phyloP scores from a whole-genome alignment of 2,113 vertebrate genomes.

The Xiphias gladius region DNA sequence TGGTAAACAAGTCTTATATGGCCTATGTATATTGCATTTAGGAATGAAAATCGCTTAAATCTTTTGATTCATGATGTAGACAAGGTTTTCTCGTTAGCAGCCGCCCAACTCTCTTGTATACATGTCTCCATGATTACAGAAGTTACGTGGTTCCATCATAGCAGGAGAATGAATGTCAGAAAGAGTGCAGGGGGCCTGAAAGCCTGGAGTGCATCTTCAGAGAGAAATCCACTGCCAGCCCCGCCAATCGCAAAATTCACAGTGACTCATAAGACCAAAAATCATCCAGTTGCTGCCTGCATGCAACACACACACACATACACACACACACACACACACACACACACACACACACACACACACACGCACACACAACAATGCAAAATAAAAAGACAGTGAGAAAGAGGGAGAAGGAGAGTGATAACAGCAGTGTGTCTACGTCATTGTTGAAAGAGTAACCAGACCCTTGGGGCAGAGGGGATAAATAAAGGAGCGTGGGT shows the following conservation, averaged over 20 bases:
- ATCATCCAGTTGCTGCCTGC: slow-evolving; percentile 42
- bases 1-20: not conserved
- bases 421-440: slow-evolving; percentile 53
- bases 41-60: not conserved
- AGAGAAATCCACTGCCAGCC: slow-evolving; percentile 36
- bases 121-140: slow-evolving; percentile 17
- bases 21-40: not conserved
- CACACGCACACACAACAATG: slow-evolving; percentile 16
- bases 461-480: slow-evolving; percentile 49
- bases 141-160: not conserved
- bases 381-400: not conserved
- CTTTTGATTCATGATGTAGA: not conserved
- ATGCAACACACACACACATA: slow-evolving; percentile 23
- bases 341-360: too few relatives aligned
- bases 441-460: slow-evolving; percentile 62
- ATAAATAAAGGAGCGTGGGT: slow-evolving; percentile 74
- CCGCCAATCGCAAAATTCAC: slow-evolving; percentile 58
- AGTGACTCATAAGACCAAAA: slow-evolving; percentile 53
- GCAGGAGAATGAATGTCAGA: slow-evolving; percentile 19
- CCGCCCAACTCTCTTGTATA: slow-evolving; percentile 5
- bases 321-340: too few relatives aligned
- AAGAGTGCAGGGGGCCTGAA: slow-evolving; percentile 20
- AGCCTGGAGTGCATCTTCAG: slow-evolving; percentile 37
- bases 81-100: not conserved
- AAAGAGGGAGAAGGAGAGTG: not conserved